A percentile compares a stretch with the other conserved stretches of the same genome.
Evolutionary conservation across 2,797 vertebrate genomes (phyloP).

Genomic region (Neopelma chrysocephalum): DNA sequence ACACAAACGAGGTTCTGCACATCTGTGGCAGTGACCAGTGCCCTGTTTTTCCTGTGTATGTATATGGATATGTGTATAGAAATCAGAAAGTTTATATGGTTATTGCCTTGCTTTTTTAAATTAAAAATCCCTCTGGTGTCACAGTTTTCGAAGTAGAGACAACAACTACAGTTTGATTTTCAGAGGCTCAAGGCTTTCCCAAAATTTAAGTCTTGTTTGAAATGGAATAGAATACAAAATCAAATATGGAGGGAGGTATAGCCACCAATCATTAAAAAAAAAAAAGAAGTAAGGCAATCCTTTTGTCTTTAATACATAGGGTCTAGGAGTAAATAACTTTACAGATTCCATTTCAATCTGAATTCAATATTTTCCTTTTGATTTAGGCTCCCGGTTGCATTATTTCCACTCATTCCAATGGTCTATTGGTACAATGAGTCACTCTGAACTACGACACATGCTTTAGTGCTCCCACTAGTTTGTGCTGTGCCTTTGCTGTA

Average conservation of each 20-base stretch:
- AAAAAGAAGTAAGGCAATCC: background rate
- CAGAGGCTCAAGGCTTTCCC: background rate
- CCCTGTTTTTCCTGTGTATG: background rate
- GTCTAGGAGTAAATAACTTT: background rate
- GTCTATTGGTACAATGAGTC: background rate
- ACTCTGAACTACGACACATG: background rate
- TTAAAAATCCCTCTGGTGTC: background rate
- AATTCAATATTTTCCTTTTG: background rate
- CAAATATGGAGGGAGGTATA: background rate
- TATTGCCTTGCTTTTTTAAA: background rate
- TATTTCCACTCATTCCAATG: background rate
- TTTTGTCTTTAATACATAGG: background rate
- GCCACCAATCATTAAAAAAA: background rate
- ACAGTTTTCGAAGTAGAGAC: background rate
- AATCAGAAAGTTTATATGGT: background rate
- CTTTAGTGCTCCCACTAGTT: background rate
- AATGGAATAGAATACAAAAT: background rate
- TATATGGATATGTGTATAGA: background rate
- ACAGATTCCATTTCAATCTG: background rate
- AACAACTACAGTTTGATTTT: background rate
- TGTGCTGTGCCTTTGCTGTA: background rate
- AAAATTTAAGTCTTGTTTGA: background rate
- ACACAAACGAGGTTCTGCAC: background rate
- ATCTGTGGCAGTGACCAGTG: background rate
- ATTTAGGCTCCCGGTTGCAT: background rate